A percentile compares a stretch with the other conserved stretches of the same genome.
These are phyloP conservation scores for Anabas testudineus DNA, from an alignment of 2,797 vertebrate genomes.

Conservation along the genomic window DNA sequence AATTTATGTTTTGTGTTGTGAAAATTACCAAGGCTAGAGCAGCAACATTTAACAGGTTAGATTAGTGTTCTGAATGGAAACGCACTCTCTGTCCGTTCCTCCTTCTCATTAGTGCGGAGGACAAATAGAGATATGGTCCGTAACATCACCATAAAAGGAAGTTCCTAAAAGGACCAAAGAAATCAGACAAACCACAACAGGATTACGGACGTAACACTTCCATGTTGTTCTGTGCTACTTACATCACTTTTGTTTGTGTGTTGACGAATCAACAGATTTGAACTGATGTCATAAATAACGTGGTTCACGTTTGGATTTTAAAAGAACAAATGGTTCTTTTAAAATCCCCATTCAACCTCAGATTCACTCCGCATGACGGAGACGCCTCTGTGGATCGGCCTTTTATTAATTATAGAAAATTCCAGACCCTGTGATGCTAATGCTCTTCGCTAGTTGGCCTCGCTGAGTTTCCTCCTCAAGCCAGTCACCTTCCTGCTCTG, in stretches of 20 bases:
- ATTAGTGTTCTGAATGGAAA: constrained; percentile 8
- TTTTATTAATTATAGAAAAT: not conserved
- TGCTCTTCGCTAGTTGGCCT: constrained; percentile 19
- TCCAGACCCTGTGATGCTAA: constrained; percentile 12
- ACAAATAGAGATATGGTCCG: not conserved
- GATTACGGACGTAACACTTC: too few relatives aligned
- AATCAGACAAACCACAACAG: not conserved
- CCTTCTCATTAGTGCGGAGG: not conserved
- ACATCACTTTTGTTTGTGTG: not conserved
- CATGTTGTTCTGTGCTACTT: not conserved
- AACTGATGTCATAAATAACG: not conserved
- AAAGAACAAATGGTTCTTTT: too few relatives aligned
- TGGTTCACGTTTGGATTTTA: not conserved
- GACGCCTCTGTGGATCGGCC: not conserved
- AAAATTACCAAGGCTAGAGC: constrained; percentile 2
- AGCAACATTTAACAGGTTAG: constrained; percentile 2
- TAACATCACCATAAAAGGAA: not conserved
- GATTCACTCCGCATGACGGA: not conserved
- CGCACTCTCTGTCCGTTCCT: not conserved
- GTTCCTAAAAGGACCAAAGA: too few relatives aligned
- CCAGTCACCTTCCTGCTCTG: constrained; percentile 4
- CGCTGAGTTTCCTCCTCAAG: not conserved
- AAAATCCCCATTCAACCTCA: not conserved
- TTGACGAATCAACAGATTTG: too few relatives aligned
- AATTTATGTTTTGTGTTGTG: constrained; percentile 26